These are phyloP conservation scores for Muschampia plurimacula DNA, from an alignment of 2,888 invertebrate species.

Conservation along the genomic window DNA sequence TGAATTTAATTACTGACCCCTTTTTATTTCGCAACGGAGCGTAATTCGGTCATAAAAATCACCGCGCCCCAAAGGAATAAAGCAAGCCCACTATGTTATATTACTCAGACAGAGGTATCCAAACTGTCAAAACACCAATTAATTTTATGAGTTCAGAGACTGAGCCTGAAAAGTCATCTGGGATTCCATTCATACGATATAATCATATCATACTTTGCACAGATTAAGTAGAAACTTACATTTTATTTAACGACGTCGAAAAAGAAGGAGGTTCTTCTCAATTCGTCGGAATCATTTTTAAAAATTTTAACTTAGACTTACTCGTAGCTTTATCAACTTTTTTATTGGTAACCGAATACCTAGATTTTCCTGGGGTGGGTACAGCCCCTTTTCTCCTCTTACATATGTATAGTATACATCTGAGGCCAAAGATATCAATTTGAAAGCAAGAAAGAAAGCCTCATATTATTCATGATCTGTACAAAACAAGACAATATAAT, in stretches of 20 bases:
- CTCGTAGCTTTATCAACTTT: too few relatives aligned
- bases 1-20: conserved; percentile 9
- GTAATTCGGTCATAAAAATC: conserved; percentile 33
- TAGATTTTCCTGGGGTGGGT: too few relatives aligned
- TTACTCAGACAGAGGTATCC: conserved; percentile 1
- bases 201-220: neutral
- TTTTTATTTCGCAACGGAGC: conserved; percentile 19
- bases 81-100: conserved; percentile 1
- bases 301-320: too few relatives aligned
- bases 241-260: neutral
- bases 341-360: too few relatives aligned
- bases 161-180: neutral
- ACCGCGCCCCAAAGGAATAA: conserved; percentile 15
- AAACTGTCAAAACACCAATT: conserved; percentile 30
- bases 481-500: too few relatives aligned
- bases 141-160: conserved; percentile 27
- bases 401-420: too few relatives aligned
- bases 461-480: too few relatives aligned
- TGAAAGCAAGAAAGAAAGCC: too few relatives aligned
- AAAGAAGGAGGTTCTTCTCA: too few relatives aligned
- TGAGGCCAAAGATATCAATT: too few relatives aligned
- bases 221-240: neutral
- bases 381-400: too few relatives aligned
- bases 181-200: neutral
- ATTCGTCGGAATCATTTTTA: too few relatives aligned